Evolutionary conservation across 1,140 invertebrate species (phyloP).

Genomic region (Liolophura sinensis): DNA sequence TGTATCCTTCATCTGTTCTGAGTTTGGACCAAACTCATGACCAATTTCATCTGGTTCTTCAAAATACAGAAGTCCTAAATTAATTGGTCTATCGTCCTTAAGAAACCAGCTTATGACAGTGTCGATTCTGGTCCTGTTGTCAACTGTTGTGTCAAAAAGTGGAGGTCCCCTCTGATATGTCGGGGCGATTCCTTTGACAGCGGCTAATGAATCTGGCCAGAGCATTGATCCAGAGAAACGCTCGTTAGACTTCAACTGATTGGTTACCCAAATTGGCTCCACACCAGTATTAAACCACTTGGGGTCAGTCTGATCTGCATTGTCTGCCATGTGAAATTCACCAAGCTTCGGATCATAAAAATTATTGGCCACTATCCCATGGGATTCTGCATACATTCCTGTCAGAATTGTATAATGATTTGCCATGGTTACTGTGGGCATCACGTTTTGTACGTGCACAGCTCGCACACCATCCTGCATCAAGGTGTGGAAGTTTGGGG

Average conservation of each 20-base stretch:
- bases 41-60: conserved; percentile 72
- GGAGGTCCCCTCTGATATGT: conserved; percentile 11
- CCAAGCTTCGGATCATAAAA: conserved; percentile 65
- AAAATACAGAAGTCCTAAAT: conserved; percentile 72
- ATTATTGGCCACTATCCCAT: conserved; percentile 73
- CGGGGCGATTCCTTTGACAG: conserved; percentile 15
- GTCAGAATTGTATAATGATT: conserved; percentile 79
- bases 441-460: conserved; percentile 58
- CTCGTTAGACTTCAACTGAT: conserved; percentile 22
- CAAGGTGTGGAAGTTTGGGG: conserved; percentile 43
- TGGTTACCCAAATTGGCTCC: conserved; percentile 51
- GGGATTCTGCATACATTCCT: conserved; percentile 70
- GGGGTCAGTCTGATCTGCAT: conserved; percentile 27
- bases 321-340: conserved; percentile 44
- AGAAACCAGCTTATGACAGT: conserved; percentile 4
- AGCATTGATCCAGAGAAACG: conserved; percentile 24
- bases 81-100: conserved; percentile 55
- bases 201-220: conserved; percentile 19
- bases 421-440: conserved; percentile 75
- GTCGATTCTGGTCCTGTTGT: conserved; percentile 5
- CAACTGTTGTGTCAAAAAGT: conserved; percentile 8
- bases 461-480: conserved; percentile 34
- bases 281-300: conserved; percentile 35
- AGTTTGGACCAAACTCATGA: conserved; percentile 54
- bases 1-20: conserved; percentile 38